Percentiles rank a stretch among this genome's conserved stretches.
Conservation (phyloP, 2,113 vertebrate genomes). For the Egretta garzetta region DNA sequence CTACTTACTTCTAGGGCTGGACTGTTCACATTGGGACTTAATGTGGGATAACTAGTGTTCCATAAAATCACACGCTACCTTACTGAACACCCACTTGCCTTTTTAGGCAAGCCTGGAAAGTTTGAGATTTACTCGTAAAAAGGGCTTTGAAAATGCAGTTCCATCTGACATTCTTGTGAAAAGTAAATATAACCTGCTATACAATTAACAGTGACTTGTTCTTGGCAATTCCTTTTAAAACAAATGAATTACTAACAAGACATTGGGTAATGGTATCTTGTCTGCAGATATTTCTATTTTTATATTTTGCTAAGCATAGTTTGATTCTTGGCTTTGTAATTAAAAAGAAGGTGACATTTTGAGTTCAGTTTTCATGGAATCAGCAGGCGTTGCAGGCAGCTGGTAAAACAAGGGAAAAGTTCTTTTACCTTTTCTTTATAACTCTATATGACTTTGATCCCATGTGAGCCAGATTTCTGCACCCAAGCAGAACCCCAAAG, state of each 20-base stretch:
- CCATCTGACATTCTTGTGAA: background rate
- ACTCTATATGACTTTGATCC: background rate
- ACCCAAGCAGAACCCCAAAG: background rate
- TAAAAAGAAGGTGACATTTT: slow-evolving; percentile 27
- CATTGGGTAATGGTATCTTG: slow-evolving; percentile 27
- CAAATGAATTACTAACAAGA: slow-evolving; percentile 25
- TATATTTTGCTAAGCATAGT: slow-evolving; percentile 7
- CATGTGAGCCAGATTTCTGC: background rate
- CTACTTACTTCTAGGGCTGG: background rate
- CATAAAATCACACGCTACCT: background rate
- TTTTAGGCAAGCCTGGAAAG: background rate
- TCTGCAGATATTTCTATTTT: slow-evolving; percentile 43
- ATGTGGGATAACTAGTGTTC: background rate
- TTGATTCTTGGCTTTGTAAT: slow-evolving; percentile 44
- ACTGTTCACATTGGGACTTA: background rate
- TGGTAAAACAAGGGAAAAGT: background rate
- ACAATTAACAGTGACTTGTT: slow-evolving; percentile 40
- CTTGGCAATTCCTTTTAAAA: slow-evolving; percentile 19
- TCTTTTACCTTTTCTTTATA: background rate
- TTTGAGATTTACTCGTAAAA: background rate
- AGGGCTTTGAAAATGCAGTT: background rate
- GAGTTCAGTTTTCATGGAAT: background rate
- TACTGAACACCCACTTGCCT: background rate
- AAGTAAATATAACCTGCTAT: slow-evolving; percentile 34
- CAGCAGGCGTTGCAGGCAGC: background rate